Evolutionary conservation across 2,888 invertebrate species (phyloP).

Genomic region (Xanthia togata): DNA sequence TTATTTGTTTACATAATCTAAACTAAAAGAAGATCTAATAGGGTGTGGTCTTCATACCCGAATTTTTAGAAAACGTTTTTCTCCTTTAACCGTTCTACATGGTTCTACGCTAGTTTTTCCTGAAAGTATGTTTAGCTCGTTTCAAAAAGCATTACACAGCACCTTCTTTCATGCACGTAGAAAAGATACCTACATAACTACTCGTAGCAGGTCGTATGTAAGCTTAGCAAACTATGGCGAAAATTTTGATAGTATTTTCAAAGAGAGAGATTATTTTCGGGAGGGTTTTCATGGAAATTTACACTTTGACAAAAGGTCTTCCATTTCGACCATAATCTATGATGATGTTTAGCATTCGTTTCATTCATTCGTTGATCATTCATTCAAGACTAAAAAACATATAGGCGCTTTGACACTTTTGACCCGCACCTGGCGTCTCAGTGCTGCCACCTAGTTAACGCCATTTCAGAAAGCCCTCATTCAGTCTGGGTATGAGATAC

Average conservation of each 20-base stretch:
- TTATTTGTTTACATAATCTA: constrained; percentile 9
- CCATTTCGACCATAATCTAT: too few species aligned
- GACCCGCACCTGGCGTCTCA: too few species aligned
- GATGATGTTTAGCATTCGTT: too few species aligned
- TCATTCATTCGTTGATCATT: too few species aligned
- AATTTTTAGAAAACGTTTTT: constrained; percentile 45
- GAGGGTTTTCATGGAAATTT: too few species aligned
- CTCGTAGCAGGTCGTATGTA: constrained; percentile 16
- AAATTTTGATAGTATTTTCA: constrained; percentile 18
- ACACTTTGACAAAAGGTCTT: too few species aligned
- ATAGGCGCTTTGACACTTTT: too few species aligned
- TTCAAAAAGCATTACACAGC: constrained; percentile 51
- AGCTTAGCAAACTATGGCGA: constrained; percentile 14
- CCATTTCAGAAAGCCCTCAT: too few species aligned
- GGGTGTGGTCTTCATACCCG: constrained; percentile 7
- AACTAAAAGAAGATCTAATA: constrained; percentile 32
- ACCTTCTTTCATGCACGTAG: constrained; percentile 41
- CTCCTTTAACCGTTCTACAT: constrained; percentile 9
- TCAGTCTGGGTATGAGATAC: too few species aligned
- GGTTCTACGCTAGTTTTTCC: constrained; percentile 43
- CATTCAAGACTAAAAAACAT: too few species aligned
- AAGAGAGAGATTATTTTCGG: constrained; percentile 2
- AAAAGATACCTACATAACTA: constrained; percentile 20
- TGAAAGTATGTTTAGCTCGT: constrained; percentile 46
- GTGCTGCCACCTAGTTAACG: too few species aligned